These are phyloP conservation scores for Formicarius rufipectus DNA, from an alignment of 2,113 vertebrate genomes.

Conservation along the genomic window DNA sequence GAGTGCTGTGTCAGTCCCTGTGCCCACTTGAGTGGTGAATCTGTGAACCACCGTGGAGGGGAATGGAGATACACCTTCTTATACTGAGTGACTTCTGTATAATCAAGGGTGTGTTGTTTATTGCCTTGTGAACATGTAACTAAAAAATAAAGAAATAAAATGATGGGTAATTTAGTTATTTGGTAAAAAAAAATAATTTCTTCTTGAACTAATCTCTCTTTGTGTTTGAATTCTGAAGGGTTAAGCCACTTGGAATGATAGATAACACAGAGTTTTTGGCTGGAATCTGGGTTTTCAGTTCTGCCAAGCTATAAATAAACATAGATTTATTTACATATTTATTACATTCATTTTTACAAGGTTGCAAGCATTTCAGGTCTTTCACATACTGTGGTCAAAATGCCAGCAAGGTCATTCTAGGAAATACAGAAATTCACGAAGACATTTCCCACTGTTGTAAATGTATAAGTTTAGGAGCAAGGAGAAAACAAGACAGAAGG, in stretches of 20 bases:
- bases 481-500: neutral
- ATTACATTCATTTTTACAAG: constrained; percentile 48
- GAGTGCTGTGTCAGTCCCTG: neutral
- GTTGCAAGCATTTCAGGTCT: neutral
- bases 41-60: neutral
- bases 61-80: neutral
- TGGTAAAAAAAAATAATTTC: neutral
- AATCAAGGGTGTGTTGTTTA: neutral
- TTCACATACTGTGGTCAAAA: neutral
- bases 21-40: neutral
- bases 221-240: constrained; percentile 25
- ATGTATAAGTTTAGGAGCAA: neutral
- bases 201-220: neutral
- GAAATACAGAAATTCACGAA: constrained; percentile 21
- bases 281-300: constrained; percentile 23
- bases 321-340: constrained; percentile 68
- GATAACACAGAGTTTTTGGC: constrained; percentile 28
- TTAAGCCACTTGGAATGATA: constrained; percentile 38
- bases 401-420: constrained; percentile 50
- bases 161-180: neutral
- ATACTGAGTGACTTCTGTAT: neutral
- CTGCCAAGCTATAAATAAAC: constrained; percentile 68
- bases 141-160: neutral
- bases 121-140: neutral
- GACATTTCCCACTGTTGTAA: neutral